phyloP scores from a whole-genome alignment of 2,888 invertebrate species.

The Lasioglossum morio region DNA sequence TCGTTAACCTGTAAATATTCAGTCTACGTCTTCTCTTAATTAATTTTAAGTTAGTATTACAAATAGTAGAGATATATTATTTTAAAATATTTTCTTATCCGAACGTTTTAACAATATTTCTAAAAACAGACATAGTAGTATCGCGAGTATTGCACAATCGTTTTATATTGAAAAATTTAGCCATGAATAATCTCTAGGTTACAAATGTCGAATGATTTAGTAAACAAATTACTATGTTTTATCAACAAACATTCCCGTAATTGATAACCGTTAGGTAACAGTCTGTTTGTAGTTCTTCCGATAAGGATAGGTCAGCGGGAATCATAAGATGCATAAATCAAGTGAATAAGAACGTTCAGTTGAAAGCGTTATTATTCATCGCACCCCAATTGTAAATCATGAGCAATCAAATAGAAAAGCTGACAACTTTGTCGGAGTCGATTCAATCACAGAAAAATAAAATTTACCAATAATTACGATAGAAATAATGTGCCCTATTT shows the following conservation, averaged over 20 bases:
- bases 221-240: not conserved
- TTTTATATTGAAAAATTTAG: too few species aligned
- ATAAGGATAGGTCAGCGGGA: not conserved
- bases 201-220: not conserved
- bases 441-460: too few species aligned
- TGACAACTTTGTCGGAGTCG: slow-evolving; percentile 8
- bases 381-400: not conserved
- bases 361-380: slow-evolving; percentile 2
- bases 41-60: not conserved
- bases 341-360: too few species aligned
- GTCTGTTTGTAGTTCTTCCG: not conserved
- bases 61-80: not conserved
- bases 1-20: not conserved
- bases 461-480: not conserved
- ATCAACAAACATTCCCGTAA: not conserved
- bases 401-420: slow-evolving; percentile 20
- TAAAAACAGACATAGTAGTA: not conserved
- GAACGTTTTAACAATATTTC: not conserved
- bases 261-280: not conserved
- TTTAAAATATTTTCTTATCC: not conserved
- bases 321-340: not conserved
- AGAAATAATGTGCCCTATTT: not conserved
- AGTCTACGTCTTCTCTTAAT: not conserved
- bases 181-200: not conserved
- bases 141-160: too few species aligned